Evolutionary conservation across 2,113 vertebrate species (phyloP).

Genomic region (Mus pahari): DNA sequence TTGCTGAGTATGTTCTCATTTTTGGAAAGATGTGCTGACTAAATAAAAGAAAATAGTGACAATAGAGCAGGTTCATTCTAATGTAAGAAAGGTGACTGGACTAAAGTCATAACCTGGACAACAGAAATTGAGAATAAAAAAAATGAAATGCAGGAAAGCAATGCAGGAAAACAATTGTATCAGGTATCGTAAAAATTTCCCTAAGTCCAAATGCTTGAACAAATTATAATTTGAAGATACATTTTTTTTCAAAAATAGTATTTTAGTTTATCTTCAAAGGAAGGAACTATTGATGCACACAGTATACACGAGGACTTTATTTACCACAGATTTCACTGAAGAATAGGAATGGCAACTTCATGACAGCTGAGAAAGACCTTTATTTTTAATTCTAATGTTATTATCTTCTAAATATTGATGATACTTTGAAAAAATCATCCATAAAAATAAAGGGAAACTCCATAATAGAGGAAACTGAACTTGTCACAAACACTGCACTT

Average conservation of each 20-base stretch:
- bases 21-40: background rate
- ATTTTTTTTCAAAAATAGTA: background rate
- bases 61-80: background rate
- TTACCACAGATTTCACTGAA: background rate
- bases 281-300: background rate
- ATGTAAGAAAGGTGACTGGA: background rate
- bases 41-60: background rate
- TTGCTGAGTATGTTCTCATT: background rate
- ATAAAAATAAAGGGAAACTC: background rate
- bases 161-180: background rate
- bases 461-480: background rate
- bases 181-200: background rate
- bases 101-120: background rate
- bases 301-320: background rate
- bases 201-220: background rate
- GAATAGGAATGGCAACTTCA: background rate
- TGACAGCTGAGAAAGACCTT: background rate
- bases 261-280: conserved; percentile 5
- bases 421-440: background rate
- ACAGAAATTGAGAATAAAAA: background rate
- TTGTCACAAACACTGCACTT: background rate
- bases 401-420: background rate
- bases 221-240: background rate
- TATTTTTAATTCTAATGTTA: conserved; percentile 3
- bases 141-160: background rate